A percentile compares a stretch with the other conserved stretches of the same genome.
Evolutionary conservation across 2,888 invertebrate genomes (phyloP).

Genomic region (Colletes collaris): DNA sequence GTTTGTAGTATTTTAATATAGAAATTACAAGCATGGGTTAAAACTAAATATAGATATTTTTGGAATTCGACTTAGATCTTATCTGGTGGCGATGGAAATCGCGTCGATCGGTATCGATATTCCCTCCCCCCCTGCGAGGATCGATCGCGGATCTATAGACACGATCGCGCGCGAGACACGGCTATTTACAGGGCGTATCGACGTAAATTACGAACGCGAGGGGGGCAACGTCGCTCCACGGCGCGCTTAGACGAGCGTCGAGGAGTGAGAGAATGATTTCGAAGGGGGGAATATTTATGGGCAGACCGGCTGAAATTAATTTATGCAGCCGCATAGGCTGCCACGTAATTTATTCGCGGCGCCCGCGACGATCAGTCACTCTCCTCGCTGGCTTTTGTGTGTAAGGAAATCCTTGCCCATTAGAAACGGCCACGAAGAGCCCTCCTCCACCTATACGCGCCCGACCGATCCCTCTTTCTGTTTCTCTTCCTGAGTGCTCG

Average conservation of each 20-base stretch:
- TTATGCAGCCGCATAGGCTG: conserved; percentile 81
- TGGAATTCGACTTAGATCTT: not conserved
- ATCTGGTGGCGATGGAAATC: conserved; percentile 8
- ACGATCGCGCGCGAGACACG: not conserved
- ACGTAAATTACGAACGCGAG: conserved; percentile 68
- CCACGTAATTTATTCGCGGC: conserved; percentile 81
- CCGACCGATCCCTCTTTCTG: conserved; percentile 48
- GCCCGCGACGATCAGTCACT: conserved; percentile 81
- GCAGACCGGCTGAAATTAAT: conserved; percentile 80
- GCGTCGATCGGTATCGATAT: conserved; percentile 6
- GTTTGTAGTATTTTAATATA: no score
- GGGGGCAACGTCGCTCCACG: conserved; percentile 39
- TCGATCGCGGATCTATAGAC: not conserved
- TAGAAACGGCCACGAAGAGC: conserved; percentile 71
- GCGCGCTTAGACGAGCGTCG: conserved; percentile 47
- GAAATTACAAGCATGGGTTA: no score
- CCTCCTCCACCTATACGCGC: conserved; percentile 38
- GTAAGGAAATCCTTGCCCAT: conserved; percentile 76
- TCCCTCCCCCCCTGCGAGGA: not conserved
- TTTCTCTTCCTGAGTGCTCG: conserved; percentile 48
- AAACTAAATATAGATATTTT: no score
- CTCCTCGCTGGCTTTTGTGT: conserved; percentile 77
- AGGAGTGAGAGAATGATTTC: conserved; percentile 73
- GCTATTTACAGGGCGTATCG: conserved; percentile 57
- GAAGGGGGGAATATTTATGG: conserved; percentile 80